Evolutionary conservation across 2,797 vertebrate genomes (phyloP).

Genomic region (Toxotes lorentzi): DNA sequence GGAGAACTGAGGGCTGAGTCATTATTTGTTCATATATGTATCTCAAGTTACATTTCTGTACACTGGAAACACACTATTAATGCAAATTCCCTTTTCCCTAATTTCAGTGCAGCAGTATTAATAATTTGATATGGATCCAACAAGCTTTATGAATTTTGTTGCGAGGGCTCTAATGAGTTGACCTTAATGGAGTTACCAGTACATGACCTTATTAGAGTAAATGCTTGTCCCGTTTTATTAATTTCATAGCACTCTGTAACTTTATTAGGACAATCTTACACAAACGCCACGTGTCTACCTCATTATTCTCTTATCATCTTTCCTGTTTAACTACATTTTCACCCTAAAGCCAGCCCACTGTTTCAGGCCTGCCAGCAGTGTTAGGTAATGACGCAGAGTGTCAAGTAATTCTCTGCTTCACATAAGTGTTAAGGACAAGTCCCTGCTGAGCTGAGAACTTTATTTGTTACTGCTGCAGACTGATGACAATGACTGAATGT

Average conservation of each 20-base stretch:
- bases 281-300: not conserved
- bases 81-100: not conserved
- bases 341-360: not conserved
- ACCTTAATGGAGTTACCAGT: not conserved
- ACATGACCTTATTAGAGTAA: slow-evolving; percentile 10
- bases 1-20: not conserved
- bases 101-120: not conserved
- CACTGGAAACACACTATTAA: not conserved
- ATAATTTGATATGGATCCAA: not conserved
- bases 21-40: not conserved
- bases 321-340: slow-evolving; percentile 13
- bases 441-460: slow-evolving; percentile 34
- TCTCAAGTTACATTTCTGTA: not conserved
- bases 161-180: not conserved
- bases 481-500: slow-evolving; percentile 19
- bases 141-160: slow-evolving; percentile 10
- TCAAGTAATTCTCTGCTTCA: slow-evolving; percentile 51
- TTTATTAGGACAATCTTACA: slow-evolving; percentile 2
- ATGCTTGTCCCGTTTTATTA: not conserved
- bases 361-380: slow-evolving; percentile 15
- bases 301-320: slow-evolving; percentile 39
- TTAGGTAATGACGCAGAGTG: slow-evolving; percentile 36
- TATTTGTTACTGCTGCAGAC: slow-evolving; percentile 38
- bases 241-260: slow-evolving; percentile 32
- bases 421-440: slow-evolving; percentile 42